A percentile compares a stretch with the other conserved stretches of the same genome.
Evolutionary conservation across 64 coral and sea anemone genomes (phyloP).

Genomic region (Stichodactyla mertensii): DNA sequence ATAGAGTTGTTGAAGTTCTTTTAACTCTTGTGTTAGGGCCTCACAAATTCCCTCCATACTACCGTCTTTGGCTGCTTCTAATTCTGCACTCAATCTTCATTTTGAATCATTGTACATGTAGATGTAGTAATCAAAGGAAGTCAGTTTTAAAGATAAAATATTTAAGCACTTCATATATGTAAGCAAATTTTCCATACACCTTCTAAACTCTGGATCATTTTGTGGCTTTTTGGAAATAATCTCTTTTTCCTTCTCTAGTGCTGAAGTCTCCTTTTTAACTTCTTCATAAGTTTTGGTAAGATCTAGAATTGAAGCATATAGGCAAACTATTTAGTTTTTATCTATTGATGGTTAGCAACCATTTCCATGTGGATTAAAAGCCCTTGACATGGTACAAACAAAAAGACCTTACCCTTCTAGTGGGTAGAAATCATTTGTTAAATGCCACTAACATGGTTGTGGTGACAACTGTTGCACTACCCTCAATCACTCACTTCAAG

Average conservation of each 20-base stretch:
- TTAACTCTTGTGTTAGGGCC: constrained; percentile 58
- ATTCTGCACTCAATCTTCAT: constrained; percentile 53
- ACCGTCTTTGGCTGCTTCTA: constrained; percentile 50
- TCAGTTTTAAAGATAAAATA: no score
- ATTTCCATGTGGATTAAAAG: no score
- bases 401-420: no score
- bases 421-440: no score
- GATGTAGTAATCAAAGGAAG: no score
- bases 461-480: no score
- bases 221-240: constrained; percentile 39
- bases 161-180: no score
- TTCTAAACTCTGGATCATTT: constrained; percentile 58
- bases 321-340: neutral
- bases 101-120: neutral
- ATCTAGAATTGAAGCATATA: neutral
- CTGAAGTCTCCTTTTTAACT: neutral
- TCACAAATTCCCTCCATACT: constrained; percentile 68
- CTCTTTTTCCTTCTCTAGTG: constrained; percentile 37
- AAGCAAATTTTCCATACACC: constrained; percentile 1
- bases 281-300: neutral
- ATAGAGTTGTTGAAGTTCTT: constrained; percentile 52
- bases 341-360: neutral
- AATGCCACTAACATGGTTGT: no score
- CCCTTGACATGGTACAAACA: no score
- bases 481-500: no score